These are phyloP conservation scores for Pteruthius melanotis DNA, from an alignment of 2,113 vertebrate genomes.

Conservation along the genomic window DNA sequence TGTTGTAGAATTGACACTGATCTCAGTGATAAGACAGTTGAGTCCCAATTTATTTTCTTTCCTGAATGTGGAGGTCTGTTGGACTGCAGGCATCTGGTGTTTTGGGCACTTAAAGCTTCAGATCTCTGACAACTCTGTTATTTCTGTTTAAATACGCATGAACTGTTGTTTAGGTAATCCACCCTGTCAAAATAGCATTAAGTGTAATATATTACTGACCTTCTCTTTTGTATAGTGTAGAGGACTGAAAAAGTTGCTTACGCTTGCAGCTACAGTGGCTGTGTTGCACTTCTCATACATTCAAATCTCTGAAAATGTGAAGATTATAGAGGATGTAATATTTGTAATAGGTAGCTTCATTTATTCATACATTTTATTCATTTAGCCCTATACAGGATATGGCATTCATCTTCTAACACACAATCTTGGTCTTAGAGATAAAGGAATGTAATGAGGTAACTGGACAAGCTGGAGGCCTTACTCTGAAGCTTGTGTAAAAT, in stretches of 20 bases:
- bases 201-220: conserved; percentile 57
- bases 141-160: conserved; percentile 82
- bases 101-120: conserved; percentile 61
- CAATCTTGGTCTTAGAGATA: not conserved
- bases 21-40: not conserved
- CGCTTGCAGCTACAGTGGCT: not conserved
- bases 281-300: not conserved
- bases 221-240: not conserved
- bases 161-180: conserved; percentile 72
- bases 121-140: conserved; percentile 61
- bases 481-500: not conserved
- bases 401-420: not conserved
- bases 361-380: not conserved
- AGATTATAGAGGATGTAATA: not conserved
- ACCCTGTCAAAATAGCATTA: conserved; percentile 78
- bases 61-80: conserved; percentile 76
- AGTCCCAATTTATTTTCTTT: conserved; percentile 75
- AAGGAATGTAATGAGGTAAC: not conserved
- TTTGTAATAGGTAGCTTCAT: not conserved
- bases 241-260: not conserved
- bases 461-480: not conserved
- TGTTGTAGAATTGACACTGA: not conserved
- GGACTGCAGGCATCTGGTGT: conserved; percentile 80
- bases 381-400: not conserved
- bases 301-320: not conserved